Conservation (phyloP, 2,113 vertebrate species). For the Thamnaconus septentrionalis region DNA sequence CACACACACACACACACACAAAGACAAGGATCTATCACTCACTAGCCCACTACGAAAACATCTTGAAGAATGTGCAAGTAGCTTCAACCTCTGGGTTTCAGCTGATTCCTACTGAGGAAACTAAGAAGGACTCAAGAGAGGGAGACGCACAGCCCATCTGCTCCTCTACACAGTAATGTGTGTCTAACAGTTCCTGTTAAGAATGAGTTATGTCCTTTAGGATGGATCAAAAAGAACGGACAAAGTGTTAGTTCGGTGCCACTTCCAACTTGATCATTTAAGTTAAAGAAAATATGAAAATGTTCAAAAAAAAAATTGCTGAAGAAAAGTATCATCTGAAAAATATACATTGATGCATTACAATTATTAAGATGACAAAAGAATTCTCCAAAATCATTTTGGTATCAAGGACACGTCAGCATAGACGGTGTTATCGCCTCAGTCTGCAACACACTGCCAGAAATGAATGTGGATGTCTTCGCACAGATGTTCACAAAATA, state of each 20-base stretch:
- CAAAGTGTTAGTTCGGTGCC: too few relatives aligned
- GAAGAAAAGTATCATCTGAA: too few relatives aligned
- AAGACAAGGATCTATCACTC: slow-evolving; percentile 2
- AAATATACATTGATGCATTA: too few relatives aligned
- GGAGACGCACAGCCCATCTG: not conserved
- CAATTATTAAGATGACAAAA: too few relatives aligned
- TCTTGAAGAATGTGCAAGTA: not conserved
- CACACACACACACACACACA: not conserved
- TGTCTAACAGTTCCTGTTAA: too few relatives aligned
- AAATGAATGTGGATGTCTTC: not conserved
- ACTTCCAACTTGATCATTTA: too few relatives aligned
- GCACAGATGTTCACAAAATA: too few relatives aligned
- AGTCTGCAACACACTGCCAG: not conserved
- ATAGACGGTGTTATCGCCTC: slow-evolving; percentile 3
- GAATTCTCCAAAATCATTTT: not conserved
- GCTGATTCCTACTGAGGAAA: slow-evolving; percentile 15
- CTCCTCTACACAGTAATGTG: too few relatives aligned
- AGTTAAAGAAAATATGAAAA: too few relatives aligned
- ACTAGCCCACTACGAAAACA: not conserved
- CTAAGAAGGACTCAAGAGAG: not conserved
- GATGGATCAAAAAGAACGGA: too few relatives aligned
- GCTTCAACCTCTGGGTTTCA: not conserved
- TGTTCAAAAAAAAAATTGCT: too few relatives aligned
- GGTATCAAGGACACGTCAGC: not conserved
- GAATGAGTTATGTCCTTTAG: too few relatives aligned